Conservation (phyloP, 2,888 invertebrate species). For the Dorcus parallelipipedus region DNA sequence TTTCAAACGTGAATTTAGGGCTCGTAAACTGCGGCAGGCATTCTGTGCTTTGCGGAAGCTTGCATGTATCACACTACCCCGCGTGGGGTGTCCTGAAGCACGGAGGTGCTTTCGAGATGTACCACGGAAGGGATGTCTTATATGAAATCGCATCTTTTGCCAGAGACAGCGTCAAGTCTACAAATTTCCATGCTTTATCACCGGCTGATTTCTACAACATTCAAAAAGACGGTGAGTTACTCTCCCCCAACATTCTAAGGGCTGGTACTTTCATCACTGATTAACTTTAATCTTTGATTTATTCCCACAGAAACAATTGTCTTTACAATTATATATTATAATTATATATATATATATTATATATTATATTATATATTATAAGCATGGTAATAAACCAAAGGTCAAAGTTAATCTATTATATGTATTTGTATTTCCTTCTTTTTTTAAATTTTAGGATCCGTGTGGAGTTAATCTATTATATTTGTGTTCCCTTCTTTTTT, state of each 20-base stretch:
- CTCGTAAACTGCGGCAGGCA: slow-evolving; percentile 61
- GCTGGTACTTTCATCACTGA: too few species aligned
- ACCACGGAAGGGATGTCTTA: slow-evolving; percentile 61
- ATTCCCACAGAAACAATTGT: too few species aligned
- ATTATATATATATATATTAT: too few species aligned
- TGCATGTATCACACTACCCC: slow-evolving; percentile 61
- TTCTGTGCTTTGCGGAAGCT: slow-evolving; percentile 55
- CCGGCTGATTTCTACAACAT: slow-evolving; percentile 60
- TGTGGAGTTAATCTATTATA: slow-evolving; percentile 52
- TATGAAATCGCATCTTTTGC: slow-evolving; percentile 63
- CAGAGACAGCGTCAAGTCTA: slow-evolving; percentile 56
- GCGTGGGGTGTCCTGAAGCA: slow-evolving; percentile 71
- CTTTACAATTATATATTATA: too few species aligned
- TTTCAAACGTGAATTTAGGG: slow-evolving; percentile 56
- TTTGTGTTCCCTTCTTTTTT: too few species aligned
- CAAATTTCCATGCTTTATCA: slow-evolving; percentile 60
- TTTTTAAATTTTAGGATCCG: slow-evolving; percentile 32
- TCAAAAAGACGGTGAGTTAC: slow-evolving; percentile 49
- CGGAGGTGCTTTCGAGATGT: slow-evolving; percentile 72
- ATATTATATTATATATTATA: too few species aligned
- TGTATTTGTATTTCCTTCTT: too few species aligned
- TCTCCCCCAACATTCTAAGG: too few species aligned
- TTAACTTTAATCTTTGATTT: too few species aligned
- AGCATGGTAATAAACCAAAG: too few species aligned
- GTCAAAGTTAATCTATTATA: too few species aligned